A percentile compares a stretch with the other conserved stretches of the same genome.
Evolutionary conservation across 2,888 invertebrate species (phyloP).

Genomic region (Steinernema hermaphroditum): DNA sequence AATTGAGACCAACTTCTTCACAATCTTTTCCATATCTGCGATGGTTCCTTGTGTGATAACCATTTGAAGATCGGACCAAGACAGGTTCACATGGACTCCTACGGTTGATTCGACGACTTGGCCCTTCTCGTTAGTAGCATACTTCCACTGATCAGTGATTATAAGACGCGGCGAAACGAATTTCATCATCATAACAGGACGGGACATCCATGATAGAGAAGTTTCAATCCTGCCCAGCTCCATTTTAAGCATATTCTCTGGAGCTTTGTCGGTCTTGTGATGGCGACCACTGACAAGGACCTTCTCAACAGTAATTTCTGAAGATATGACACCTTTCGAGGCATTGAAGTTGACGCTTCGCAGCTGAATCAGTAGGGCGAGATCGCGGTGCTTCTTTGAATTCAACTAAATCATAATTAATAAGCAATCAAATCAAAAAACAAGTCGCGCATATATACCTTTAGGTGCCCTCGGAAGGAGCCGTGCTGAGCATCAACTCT

Average conservation of each 20-base stretch:
- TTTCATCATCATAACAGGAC: constrained; percentile 87
- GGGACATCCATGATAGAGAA: constrained; percentile 95
- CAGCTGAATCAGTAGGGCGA: constrained; percentile 50
- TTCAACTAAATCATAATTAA: constrained; percentile 44
- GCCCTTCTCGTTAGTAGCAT: constrained; percentile 35
- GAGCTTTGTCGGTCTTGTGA: constrained; percentile 41
- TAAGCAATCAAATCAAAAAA: neutral
- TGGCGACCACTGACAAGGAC: constrained; percentile 72
- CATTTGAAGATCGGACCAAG: constrained; percentile 93
- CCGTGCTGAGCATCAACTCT: constrained; percentile 77
- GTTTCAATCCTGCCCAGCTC: constrained; percentile 68
- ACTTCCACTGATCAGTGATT: constrained; percentile 45
- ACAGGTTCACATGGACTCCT: constrained; percentile 62
- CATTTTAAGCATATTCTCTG: constrained; percentile 51
- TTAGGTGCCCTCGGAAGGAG: constrained; percentile 50
- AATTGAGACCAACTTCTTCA: constrained; percentile 92
- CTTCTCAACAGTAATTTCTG: constrained; percentile 85
- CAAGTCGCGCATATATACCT: constrained; percentile 33
- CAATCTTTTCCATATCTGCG: constrained; percentile 93
- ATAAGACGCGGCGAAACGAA: constrained; percentile 69
- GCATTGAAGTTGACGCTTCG: constrained; percentile 85
- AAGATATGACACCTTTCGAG: constrained; percentile 95
- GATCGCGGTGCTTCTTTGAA: constrained; percentile 51
- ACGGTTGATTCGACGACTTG: constrained; percentile 43
- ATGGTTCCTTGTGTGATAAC: constrained; percentile 96